Conservation (phyloP, 2,113 vertebrate genomes). For the Seriola quinqueradiata region DNA sequence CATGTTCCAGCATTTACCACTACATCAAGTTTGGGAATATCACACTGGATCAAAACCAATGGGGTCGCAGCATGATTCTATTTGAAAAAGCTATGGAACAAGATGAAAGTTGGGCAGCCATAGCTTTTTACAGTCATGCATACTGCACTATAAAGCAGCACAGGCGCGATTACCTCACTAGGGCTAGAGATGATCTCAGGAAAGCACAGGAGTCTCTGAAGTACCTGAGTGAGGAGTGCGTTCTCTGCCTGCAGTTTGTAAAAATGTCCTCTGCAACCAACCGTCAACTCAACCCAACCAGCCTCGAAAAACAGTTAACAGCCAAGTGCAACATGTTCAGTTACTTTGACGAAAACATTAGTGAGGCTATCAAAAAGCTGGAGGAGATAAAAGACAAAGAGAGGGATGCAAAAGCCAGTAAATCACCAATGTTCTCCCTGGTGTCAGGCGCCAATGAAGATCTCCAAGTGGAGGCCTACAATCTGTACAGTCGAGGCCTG, state of each 20-base stretch:
- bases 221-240: conserved; percentile 8
- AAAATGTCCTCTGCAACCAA: too few relatives aligned
- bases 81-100: too few relatives aligned
- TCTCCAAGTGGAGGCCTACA: conserved; percentile 32
- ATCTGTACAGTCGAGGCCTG: conserved; percentile 25
- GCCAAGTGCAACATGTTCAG: too few relatives aligned
- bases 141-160: background rate
- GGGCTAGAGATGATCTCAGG: too few relatives aligned
- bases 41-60: too few relatives aligned
- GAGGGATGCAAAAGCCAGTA: background rate
- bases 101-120: too few relatives aligned
- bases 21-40: too few relatives aligned
- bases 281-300: too few relatives aligned
- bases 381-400: background rate
- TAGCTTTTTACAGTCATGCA: too few relatives aligned
- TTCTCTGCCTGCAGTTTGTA: background rate
- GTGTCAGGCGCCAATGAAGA: background rate
- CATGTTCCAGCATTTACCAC: too few relatives aligned
- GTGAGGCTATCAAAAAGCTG: conserved; percentile 5
- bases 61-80: background rate
- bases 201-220: conserved; percentile 28
- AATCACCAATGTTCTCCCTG: too few relatives aligned
- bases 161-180: conserved; percentile 1
- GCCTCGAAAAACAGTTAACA: too few relatives aligned
- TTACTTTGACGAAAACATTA: conserved; percentile 19